These are phyloP conservation scores for Neuroscelio doddi DNA, from an alignment of 2,888 invertebrate species.

Conservation along the genomic window DNA sequence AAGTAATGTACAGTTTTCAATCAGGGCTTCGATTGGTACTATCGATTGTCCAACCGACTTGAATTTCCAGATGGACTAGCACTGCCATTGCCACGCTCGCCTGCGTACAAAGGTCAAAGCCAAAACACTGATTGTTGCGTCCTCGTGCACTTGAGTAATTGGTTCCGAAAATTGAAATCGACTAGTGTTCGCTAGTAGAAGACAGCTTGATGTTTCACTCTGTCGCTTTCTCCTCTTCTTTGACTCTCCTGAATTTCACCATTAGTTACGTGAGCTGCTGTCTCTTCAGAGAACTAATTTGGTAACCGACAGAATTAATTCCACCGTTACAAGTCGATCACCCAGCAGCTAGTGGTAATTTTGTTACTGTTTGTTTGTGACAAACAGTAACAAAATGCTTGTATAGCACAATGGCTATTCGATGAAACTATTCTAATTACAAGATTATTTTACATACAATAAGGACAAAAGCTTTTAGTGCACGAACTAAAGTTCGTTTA, in stretches of 20 bases:
- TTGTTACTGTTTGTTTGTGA: too few relatives aligned
- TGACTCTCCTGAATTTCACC: slow-evolving; percentile 33
- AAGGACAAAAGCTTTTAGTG: too few relatives aligned
- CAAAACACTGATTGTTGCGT: slow-evolving; percentile 48
- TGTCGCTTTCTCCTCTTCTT: slow-evolving; percentile 2
- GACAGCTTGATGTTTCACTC: slow-evolving; percentile 34
- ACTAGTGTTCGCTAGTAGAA: slow-evolving; percentile 23
- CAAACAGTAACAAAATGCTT: too few relatives aligned
- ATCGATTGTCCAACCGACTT: slow-evolving; percentile 22
- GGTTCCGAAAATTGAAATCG: slow-evolving; percentile 59
- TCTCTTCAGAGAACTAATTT: too few relatives aligned
- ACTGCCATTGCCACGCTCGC: slow-evolving; percentile 32
- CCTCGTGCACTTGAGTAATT: slow-evolving; percentile 52
- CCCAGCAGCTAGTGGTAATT: too few relatives aligned
- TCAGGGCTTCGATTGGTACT: too few relatives aligned
- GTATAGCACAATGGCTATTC: too few relatives aligned
- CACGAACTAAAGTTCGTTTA: too few relatives aligned
- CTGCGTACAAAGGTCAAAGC: slow-evolving; percentile 55
- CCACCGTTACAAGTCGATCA: slow-evolving; percentile 17
- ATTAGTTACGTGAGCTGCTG: slow-evolving; percentile 33
- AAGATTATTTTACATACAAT: too few relatives aligned
- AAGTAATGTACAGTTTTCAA: too few relatives aligned
- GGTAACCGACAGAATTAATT: slow-evolving; percentile 20
- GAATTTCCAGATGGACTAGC: slow-evolving; percentile 35
- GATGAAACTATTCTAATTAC: too few relatives aligned